phyloP scores from a whole-genome alignment of 2,797 vertebrate genomes.

The Esox lucius region DNA sequence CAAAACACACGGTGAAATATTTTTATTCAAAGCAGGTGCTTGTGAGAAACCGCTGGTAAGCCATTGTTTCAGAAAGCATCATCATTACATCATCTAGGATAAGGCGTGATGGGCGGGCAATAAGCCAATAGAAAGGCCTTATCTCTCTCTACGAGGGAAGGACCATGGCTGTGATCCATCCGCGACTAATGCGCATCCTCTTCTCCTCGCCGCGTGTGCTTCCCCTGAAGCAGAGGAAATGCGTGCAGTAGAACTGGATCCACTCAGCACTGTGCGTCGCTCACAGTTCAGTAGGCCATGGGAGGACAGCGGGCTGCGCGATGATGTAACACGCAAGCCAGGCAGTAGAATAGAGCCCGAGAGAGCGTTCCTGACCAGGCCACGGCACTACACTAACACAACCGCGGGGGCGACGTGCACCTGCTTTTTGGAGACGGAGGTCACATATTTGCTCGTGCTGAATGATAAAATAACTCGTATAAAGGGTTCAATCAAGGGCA shows the following conservation, averaged over 20 bases:
- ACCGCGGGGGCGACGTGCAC: conserved; percentile 2
- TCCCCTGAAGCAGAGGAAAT: conserved; percentile 53
- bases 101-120: background rate
- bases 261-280: conserved; percentile 43
- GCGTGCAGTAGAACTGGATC: conserved; percentile 60
- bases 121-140: background rate
- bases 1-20: background rate
- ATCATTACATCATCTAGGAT: background rate
- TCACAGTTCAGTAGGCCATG: conserved; percentile 77
- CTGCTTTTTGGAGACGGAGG: conserved; percentile 18
- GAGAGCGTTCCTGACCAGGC: conserved; percentile 9
- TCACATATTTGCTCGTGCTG: conserved; percentile 18
- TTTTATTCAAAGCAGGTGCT: background rate
- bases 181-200: conserved; percentile 5
- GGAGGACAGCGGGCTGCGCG: conserved; percentile 71
- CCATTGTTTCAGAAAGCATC: background rate
- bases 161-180: background rate
- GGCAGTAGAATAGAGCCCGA: background rate
- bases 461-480: background rate
- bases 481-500: background rate
- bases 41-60: background rate
- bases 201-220: conserved; percentile 16
- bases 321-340: conserved; percentile 73
- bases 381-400: conserved; percentile 2
- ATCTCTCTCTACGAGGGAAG: background rate